Evolutionary conservation across 2,113 vertebrate species (phyloP).

Genomic region (Cynopterus brachyotis): DNA sequence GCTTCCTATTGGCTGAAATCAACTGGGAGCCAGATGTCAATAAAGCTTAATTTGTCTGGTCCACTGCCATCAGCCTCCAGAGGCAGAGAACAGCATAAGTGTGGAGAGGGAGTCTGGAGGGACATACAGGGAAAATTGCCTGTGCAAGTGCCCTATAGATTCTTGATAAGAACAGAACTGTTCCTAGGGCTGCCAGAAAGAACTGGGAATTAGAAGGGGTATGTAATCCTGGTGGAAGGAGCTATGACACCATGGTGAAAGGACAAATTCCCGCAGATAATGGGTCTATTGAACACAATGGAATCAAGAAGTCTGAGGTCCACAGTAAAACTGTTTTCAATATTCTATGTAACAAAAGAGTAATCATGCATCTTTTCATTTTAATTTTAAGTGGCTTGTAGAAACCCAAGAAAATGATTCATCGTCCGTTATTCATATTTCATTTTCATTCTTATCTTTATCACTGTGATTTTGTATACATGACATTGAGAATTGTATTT

Average conservation of each 20-base stretch:
- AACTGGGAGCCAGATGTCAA: not conserved
- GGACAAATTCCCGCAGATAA: not conserved
- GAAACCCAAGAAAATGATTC: conserved; percentile 35
- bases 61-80: not conserved
- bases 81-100: not conserved
- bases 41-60: not conserved
- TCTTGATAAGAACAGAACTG: not conserved
- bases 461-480: conserved; percentile 36
- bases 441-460: conserved; percentile 40
- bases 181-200: not conserved
- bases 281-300: not conserved
- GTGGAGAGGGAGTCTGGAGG: not conserved
- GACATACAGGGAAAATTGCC: not conserved
- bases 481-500: not conserved
- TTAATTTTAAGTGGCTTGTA: conserved; percentile 54
- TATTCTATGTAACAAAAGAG: not conserved
- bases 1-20: not conserved
- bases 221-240: not conserved
- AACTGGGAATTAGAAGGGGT: not conserved
- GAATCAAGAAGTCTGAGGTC: not conserved
- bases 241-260: not conserved
- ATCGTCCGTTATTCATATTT: conserved; percentile 39
- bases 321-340: not conserved
- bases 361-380: conserved; percentile 37
- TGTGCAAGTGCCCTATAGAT: not conserved